Percentiles rank a stretch among this genome's conserved stretches.
phyloP scores from a whole-genome alignment of 2,888 invertebrate species.

The Plebejus argus region DNA sequence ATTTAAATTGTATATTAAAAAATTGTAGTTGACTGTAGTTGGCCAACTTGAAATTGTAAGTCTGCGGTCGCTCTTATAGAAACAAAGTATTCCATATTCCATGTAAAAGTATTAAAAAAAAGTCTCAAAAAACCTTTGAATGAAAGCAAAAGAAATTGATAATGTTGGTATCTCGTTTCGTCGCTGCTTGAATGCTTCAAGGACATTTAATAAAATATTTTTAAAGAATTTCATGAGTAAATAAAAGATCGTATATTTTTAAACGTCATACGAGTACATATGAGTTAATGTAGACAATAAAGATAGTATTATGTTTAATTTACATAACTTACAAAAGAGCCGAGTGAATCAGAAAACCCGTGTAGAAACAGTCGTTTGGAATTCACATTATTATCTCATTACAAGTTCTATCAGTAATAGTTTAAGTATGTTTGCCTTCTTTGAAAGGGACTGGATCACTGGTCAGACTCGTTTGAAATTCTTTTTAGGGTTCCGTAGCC shows the following conservation, averaged over 20 bases:
- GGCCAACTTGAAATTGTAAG: too few relatives aligned
- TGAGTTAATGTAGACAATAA: neutral
- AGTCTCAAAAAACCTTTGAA: too few relatives aligned
- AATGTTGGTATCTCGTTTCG: too few relatives aligned
- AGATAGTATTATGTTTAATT: conserved; percentile 10
- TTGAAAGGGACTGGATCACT: neutral
- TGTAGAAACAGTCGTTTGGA: neutral
- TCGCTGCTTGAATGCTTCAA: neutral
- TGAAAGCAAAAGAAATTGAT: neutral
- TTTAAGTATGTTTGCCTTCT: neutral
- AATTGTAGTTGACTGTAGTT: too few relatives aligned
- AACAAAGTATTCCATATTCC: neutral
- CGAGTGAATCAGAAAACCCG: conserved; percentile 12
- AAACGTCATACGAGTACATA: neutral
- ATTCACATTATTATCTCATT: neutral
- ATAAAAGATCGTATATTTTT: neutral
- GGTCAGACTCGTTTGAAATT: neutral
- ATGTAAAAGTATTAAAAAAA: neutral
- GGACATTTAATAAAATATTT: neutral
- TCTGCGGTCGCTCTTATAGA: too few relatives aligned
- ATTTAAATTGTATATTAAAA: too few relatives aligned
- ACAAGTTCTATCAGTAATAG: neutral
- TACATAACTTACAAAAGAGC: neutral
- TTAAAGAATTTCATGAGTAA: neutral
- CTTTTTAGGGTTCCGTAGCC: too few relatives aligned